Conservation (phyloP, 92 coral and sea anemone species). For the Pocillopora grandis region DNA sequence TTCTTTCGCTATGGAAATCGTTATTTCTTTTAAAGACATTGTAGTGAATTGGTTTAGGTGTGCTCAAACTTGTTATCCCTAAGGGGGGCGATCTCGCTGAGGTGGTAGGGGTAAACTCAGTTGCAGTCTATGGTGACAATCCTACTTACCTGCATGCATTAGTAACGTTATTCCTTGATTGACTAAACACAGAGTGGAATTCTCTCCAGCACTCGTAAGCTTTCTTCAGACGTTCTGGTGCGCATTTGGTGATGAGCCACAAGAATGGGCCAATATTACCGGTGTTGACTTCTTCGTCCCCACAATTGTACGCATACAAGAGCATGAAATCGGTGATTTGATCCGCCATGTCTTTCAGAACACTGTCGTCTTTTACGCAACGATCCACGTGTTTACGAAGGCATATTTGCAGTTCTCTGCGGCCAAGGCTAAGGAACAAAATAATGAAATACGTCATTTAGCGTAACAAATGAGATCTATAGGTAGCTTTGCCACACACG, state of each 20-base stretch:
- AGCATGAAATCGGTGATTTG: constrained; percentile 7
- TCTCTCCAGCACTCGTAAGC: constrained; percentile 6
- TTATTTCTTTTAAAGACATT: too few relatives aligned
- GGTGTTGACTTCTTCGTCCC: background rate
- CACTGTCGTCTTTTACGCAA: background rate
- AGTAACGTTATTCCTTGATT: background rate
- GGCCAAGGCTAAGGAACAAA: background rate
- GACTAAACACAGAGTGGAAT: background rate
- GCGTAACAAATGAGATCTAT: too few relatives aligned
- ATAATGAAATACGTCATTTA: background rate
- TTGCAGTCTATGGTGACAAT: too few relatives aligned
- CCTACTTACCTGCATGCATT: background rate
- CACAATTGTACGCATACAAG: constrained; percentile 12
- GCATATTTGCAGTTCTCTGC: background rate
- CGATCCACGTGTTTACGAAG: background rate
- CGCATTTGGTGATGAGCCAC: constrained; percentile 3
- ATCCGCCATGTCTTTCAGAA: constrained; percentile 5
- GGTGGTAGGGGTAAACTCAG: too few relatives aligned
- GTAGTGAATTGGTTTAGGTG: too few relatives aligned
- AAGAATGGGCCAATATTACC: background rate
- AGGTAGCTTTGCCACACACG: too few relatives aligned
- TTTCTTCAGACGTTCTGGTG: background rate
- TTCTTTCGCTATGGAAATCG: too few relatives aligned
- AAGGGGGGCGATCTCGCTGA: background rate
- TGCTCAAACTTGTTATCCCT: too few relatives aligned